Conservation (phyloP, 2,797 vertebrate genomes). For the Xenops minutus region DNA sequence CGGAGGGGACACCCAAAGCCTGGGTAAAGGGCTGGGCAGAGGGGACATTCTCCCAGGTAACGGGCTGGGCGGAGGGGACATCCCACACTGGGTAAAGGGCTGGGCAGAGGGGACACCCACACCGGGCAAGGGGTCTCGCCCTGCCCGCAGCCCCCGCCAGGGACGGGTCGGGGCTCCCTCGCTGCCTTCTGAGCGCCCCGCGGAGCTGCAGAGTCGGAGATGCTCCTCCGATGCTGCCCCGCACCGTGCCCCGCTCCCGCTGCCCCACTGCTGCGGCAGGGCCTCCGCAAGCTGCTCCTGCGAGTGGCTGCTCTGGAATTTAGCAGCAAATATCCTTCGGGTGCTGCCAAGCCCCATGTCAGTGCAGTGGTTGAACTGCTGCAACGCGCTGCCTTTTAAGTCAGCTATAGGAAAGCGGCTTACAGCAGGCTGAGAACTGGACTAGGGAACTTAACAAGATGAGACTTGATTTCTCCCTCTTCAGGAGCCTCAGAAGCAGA, state of each 20-base stretch:
- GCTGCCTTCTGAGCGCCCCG: neutral
- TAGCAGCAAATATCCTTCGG: neutral
- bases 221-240: neutral
- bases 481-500: neutral
- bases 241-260: neutral
- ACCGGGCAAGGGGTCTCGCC: neutral
- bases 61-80: no score
- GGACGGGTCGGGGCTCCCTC: neutral
- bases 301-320: neutral
- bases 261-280: neutral
- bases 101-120: no score
- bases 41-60: no score
- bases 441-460: neutral
- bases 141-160: neutral
- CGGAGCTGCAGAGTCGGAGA: neutral
- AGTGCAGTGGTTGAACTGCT: neutral
- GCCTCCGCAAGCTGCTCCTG: neutral
- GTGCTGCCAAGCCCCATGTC: neutral
- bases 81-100: no score
- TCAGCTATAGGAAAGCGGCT: neutral
- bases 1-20: no score
- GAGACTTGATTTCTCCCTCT: neutral
- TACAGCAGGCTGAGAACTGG: neutral
- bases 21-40: no score
- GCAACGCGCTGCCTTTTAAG: neutral